Conservation (phyloP, 2,797 vertebrate genomes). For the Anguilla obscura region DNA sequence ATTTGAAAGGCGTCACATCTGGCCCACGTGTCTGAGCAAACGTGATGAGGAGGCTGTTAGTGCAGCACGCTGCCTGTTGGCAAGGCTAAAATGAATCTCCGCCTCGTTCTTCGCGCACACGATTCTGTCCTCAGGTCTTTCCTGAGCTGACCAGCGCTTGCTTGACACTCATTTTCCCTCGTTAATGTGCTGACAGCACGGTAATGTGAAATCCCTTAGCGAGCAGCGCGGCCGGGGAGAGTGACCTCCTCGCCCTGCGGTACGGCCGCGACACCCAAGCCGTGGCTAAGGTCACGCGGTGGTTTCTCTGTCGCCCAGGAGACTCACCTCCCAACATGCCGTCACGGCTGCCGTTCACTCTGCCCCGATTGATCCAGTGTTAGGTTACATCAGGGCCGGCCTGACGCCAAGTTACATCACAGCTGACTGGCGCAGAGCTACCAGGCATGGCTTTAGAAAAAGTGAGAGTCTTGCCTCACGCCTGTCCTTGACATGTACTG, state of each 20-base stretch:
- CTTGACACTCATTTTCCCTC: neutral
- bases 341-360: neutral
- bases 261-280: neutral
- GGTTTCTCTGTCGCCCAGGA: neutral
- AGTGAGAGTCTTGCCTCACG: neutral
- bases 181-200: slow-evolving; percentile 8
- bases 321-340: neutral
- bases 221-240: neutral
- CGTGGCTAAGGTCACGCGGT: neutral
- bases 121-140: slow-evolving; percentile 5
- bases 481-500: neutral
- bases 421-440: neutral
- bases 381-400: neutral
- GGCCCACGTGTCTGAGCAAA: neutral
- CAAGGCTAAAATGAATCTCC: neutral
- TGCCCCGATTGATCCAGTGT: neutral
- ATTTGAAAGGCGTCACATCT: neutral
- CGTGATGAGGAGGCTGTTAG: neutral
- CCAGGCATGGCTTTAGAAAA: neutral
- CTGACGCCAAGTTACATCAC: neutral
- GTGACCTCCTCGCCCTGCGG: neutral
- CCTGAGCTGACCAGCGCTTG: neutral
- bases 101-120: neutral
- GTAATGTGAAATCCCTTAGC: slow-evolving; percentile 24
- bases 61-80: neutral